phyloP scores from a whole-genome alignment of 35 echinoderm and acorn worm species.

The Stichopus chloronotus region DNA sequence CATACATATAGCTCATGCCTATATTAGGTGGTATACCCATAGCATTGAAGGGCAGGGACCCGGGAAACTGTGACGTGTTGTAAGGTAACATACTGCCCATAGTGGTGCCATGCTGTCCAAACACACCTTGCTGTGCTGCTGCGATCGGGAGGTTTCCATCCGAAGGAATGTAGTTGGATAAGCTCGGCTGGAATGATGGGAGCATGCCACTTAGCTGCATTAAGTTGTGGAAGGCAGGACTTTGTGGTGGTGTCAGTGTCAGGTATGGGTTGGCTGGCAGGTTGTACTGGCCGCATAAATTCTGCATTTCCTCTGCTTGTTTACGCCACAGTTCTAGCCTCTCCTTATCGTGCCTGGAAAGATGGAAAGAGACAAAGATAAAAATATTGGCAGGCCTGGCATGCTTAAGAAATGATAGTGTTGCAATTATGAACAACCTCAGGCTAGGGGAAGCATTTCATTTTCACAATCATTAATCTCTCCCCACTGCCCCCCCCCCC shows the following conservation, averaged over 20 bases:
- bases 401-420: not conserved
- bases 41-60: slow-evolving; percentile 19
- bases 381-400: not conserved
- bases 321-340: not conserved
- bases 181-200: slow-evolving; percentile 48
- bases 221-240: slow-evolving; percentile 16
- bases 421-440: not conserved
- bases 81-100: slow-evolving; percentile 45
- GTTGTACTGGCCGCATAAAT: slow-evolving; percentile 24
- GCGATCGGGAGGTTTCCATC: slow-evolving; percentile 41
- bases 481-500: not conserved
- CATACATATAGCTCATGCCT: slow-evolving; percentile 41
- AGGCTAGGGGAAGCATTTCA: not conserved
- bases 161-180: slow-evolving; percentile 38
- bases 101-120: slow-evolving; percentile 33
- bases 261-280: slow-evolving; percentile 15
- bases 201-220: slow-evolving; percentile 46
- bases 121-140: slow-evolving; percentile 51
- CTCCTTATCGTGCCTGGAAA: slow-evolving; percentile 15
- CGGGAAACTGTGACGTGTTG: slow-evolving; percentile 22
- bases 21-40: slow-evolving; percentile 54
- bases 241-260: slow-evolving; percentile 44
- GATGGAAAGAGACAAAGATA: not conserved
- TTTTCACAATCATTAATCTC: not conserved
- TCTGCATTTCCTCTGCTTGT: slow-evolving; percentile 18